Percentiles rank a stretch among this genome's conserved stretches.
Evolutionary conservation across 2,113 vertebrate genomes (phyloP).

Genomic region (Delphinus delphis): DNA sequence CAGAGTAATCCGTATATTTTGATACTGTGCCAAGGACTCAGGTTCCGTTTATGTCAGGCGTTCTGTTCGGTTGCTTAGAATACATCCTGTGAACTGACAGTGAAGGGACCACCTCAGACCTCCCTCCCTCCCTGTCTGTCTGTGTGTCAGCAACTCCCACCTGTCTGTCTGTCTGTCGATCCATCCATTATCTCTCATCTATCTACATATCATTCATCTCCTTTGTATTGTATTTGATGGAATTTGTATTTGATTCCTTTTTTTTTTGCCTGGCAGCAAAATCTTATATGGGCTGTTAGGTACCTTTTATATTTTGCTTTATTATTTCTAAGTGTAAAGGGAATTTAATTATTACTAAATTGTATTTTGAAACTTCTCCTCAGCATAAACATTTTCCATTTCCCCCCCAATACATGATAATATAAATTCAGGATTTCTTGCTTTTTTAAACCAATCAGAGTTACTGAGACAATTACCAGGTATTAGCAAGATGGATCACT

Average conservation of each 20-base stretch:
- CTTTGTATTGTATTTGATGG: neutral
- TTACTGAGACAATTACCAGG: slow-evolving; percentile 5
- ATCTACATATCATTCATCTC: neutral
- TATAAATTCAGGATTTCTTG: neutral
- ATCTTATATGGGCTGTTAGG: neutral
- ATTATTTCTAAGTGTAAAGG: slow-evolving; percentile 14
- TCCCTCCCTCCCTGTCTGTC: neutral
- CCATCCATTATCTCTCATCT: neutral
- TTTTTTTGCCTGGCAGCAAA: neutral
- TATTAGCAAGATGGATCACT: slow-evolving; percentile 9
- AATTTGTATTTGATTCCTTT: neutral
- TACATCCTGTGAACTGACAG: neutral
- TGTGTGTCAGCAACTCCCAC: neutral
- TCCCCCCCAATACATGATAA: neutral
- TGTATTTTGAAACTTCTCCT: slow-evolving; percentile 18
- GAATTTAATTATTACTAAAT: neutral
- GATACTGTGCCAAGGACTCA: neutral
- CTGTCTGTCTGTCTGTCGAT: neutral
- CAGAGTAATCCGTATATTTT: neutral
- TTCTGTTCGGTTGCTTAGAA: neutral
- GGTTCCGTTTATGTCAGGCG: neutral
- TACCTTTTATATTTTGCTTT: neutral
- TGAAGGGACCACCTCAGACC: neutral
- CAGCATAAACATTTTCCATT: neutral
- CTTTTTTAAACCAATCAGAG: neutral